Evolutionary conservation across 2,888 invertebrate genomes (phyloP).

Genomic region (Steinernema hermaphroditum): DNA sequence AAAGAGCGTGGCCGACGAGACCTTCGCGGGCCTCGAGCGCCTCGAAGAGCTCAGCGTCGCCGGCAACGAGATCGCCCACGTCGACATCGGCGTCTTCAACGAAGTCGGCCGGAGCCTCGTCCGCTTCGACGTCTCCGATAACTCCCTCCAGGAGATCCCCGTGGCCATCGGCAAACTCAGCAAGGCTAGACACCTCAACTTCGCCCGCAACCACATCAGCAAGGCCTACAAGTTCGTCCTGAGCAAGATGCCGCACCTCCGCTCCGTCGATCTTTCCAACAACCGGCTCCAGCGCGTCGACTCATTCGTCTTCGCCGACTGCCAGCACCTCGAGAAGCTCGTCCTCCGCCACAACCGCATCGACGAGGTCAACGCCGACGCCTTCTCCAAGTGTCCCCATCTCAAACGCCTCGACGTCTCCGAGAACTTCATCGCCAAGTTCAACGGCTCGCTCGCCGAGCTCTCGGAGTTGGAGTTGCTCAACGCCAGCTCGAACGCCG

Average conservation of each 20-base stretch:
- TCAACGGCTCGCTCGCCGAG: slow-evolving; percentile 85
- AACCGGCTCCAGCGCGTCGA: slow-evolving; percentile 51
- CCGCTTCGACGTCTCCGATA: slow-evolving; percentile 41
- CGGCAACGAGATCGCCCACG: slow-evolving; percentile 51
- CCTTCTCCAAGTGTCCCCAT: slow-evolving; percentile 56
- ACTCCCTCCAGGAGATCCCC: slow-evolving; percentile 55
- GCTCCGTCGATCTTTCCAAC: slow-evolving; percentile 48
- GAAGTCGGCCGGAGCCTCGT: slow-evolving; percentile 25
- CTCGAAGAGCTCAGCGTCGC: slow-evolving; percentile 44
- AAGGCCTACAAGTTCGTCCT: slow-evolving; percentile 56
- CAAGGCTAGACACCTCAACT: slow-evolving; percentile 50
- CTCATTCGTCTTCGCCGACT: slow-evolving; percentile 58
- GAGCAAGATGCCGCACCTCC: slow-evolving; percentile 54
- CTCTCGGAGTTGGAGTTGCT: slow-evolving; percentile 78
- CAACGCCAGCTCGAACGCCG: slow-evolving; percentile 43
- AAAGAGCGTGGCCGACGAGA: slow-evolving; percentile 41
- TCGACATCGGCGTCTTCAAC: slow-evolving; percentile 48
- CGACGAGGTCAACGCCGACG: slow-evolving; percentile 51
- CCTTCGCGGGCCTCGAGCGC: slow-evolving; percentile 47
- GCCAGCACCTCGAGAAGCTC: slow-evolving; percentile 48
- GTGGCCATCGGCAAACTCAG: slow-evolving; percentile 52
- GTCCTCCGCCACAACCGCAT: slow-evolving; percentile 54
- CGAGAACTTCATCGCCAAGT: slow-evolving; percentile 49
- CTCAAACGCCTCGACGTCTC: slow-evolving; percentile 53
- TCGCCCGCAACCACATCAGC: slow-evolving; percentile 53